Conservation (phyloP, 1,140 invertebrate species). For the Sinonovacula constricta region DNA sequence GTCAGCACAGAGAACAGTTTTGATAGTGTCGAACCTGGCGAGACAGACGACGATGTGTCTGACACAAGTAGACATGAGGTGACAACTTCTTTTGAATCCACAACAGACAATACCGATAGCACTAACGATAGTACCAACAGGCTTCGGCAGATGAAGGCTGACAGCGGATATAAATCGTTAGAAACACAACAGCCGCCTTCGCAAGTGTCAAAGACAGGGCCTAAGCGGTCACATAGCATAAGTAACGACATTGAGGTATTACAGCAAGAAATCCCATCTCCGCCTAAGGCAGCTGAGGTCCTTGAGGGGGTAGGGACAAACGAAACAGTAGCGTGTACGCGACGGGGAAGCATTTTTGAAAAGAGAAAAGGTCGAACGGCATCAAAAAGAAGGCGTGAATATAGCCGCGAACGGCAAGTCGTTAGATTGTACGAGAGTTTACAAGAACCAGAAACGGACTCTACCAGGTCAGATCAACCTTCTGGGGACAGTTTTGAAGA, state of each 20-base stretch:
- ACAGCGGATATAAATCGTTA: constrained; percentile 81
- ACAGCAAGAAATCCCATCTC: constrained; percentile 14
- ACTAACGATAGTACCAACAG: constrained; percentile 76
- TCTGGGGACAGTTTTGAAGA: constrained; percentile 75
- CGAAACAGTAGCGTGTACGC: constrained; percentile 27
- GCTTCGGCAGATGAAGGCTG: constrained; percentile 80
- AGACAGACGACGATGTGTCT: constrained; percentile 76
- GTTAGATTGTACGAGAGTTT: constrained; percentile 74
- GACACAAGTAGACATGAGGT: constrained; percentile 80
- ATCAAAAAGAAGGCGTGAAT: constrained; percentile 78
- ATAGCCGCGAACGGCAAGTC: constrained; percentile 71
- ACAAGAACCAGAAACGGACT: constrained; percentile 72
- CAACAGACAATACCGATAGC: constrained; percentile 78
- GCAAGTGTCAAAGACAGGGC: constrained; percentile 38
- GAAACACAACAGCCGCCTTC: constrained; percentile 76
- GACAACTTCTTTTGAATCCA: constrained; percentile 79
- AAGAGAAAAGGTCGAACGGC: constrained; percentile 73
- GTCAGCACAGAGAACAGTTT: constrained; percentile 79
- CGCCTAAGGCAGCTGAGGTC: neutral
- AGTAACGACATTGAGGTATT: constrained; percentile 43
- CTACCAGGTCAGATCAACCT: constrained; percentile 68
- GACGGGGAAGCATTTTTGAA: constrained; percentile 64
- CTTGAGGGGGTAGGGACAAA: constrained; percentile 12
- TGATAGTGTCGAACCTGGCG: constrained; percentile 80
- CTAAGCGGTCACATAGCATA: constrained; percentile 31